Evolutionary conservation across 2,797 vertebrate genomes (phyloP).

Genomic region (Chiloscyllium punctatum): DNA sequence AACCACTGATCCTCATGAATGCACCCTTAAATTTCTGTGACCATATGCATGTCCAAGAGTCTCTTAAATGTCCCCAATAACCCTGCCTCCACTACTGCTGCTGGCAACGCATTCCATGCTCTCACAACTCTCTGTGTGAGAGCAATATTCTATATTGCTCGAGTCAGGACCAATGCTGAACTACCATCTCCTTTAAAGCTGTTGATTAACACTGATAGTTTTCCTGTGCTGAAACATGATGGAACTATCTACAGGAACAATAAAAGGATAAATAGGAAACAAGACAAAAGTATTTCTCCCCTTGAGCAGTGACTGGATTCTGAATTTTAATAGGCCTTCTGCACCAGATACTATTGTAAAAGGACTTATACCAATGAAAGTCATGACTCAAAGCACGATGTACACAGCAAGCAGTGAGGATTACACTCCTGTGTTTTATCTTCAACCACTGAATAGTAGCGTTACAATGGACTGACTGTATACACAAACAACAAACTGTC

Average conservation of each 20-base stretch:
- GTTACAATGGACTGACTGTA: background rate
- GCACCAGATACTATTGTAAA: background rate
- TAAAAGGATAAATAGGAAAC: background rate
- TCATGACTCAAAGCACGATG: background rate
- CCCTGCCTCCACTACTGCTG: too few relatives aligned
- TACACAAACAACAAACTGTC: background rate
- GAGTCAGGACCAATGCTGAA: background rate
- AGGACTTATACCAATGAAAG: background rate
- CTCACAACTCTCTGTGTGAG: too few relatives aligned
- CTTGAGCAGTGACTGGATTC: background rate
- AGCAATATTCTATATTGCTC: background rate
- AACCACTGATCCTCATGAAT: too few relatives aligned
- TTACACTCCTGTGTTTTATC: background rate
- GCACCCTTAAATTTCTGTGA: too few relatives aligned
- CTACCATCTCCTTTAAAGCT: background rate
- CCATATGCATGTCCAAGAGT: too few relatives aligned
- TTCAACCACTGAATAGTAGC: background rate
- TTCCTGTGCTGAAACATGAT: background rate
- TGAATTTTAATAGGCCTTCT: background rate
- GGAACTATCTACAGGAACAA: background rate
- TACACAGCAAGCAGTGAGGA: slow-evolving; percentile 9
- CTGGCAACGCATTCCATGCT: too few relatives aligned
- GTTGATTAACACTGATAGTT: background rate
- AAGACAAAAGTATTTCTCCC: background rate
- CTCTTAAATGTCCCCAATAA: too few relatives aligned